Evolutionary conservation across 2,797 vertebrate species (phyloP), one percentile per base, ranked within the genome.

Genomic region (Austrolebias charrua): DNA sequence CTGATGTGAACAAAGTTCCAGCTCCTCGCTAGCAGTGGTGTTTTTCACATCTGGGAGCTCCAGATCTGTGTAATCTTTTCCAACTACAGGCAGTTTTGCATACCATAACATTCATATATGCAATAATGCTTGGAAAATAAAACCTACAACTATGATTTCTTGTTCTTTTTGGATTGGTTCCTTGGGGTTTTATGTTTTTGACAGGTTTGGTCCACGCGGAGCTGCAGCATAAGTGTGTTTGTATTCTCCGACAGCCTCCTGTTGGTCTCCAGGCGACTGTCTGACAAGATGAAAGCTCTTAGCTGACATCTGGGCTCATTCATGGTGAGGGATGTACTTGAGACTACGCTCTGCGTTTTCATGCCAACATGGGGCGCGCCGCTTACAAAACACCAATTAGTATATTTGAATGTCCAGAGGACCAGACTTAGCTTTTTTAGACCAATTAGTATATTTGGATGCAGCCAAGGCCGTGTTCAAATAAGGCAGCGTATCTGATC

Each of bases 181-280:
- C 48, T 71, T 59, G 46, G 28, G 66, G 63, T 58, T 75, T 67
- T 60, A 46, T 63, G 60, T 73, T 63, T 63, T 64, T 12, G 49
- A 75, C 76, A 75, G 76, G 56, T 76, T 19, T 0, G 40, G 47
- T 57, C 66, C 38, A 55, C 40, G 55, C 57, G 38, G 29, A 42
- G 57, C 7, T n/a, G 14, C 60, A 7, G 50, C 56, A 12, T 2
- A 0, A 2, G 54, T 19, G 53, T 46, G 71, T 56, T 80, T 63
- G 69, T 44, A 13, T 60, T 55, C 61, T 63, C 66, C 48, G 51
- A 75, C 78, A 79, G 73, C 47, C 68, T 73, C 65, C 62, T 43
- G 60, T 61, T 70, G 61, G 78, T 81, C 79, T 80, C 75, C 62
- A 75, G 73, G 66, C 73, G 57, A 72, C 77, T 69, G 82, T 75